Base-by-base conservation (phyloP, 2,113 vertebrate genomes). In the Trichomycterus rosablanca region DNA sequence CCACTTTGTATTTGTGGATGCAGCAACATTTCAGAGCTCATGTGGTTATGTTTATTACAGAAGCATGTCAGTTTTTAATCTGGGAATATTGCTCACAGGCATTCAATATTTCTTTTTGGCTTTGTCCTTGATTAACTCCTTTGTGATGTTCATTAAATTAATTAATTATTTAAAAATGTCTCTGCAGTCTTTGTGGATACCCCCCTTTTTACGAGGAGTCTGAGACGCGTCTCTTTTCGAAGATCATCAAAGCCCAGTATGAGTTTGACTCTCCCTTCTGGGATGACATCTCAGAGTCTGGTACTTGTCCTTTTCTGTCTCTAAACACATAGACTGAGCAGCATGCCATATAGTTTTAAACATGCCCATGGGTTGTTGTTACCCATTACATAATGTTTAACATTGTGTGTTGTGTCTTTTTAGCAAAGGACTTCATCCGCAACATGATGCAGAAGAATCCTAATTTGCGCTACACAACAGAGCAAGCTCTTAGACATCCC, bases 251-350 rank as follows among this genome's bases (percentile, higher is more conserved):
- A 76, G 96, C 91, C 0, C 89, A 92, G 78, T 98, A 90, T 0
- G 96, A 98, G 84, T 98, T 98, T 9, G 95, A 98, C 74, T 92
- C 95, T 12, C 96, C 94, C 0, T 98, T 97, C 81, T 98, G 96
- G 96, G 96, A 97, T 0, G 89, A 97, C 39, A 97, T 98, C 66
- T 97, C 96, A 0, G 92, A 93, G 42, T 97, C 93, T 68, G 95
- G 95, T 97, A 76, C 74, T 71, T 26, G 19, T 63, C 7, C n/a
- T 20, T 7, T 39, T 10, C 10, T 24, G 12, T 28, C 2, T 32
- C 28, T 45, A 8, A 12, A 30, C 0, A 18, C 30, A 10, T 8
- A 2, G 9, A 16, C 9, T 19, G 1, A 5, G n/a, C n/a, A n/a
- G n/a, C n/a, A 12, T 14, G 19, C 48, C 26, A 10, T 22, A 39